Evolutionary conservation across 2,888 invertebrate species (phyloP).

Genomic region (Lasioglossum vierecki): DNA sequence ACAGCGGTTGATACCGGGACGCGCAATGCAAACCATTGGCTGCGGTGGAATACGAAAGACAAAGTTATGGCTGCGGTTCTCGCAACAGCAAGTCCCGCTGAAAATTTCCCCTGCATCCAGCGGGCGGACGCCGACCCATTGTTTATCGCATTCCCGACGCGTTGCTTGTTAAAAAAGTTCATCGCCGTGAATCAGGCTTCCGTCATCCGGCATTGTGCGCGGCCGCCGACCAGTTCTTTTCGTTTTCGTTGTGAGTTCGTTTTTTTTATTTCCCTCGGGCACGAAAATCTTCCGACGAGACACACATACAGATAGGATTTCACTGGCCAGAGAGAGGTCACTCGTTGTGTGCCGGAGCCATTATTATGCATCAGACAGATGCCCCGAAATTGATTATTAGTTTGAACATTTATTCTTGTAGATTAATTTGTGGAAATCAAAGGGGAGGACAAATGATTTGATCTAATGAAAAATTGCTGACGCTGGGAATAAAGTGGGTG

Average conservation of each 20-base stretch:
- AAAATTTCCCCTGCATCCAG: constrained; percentile 56
- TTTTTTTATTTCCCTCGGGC: neutral
- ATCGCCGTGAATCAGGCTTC: constrained; percentile 70
- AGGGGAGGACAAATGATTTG: neutral
- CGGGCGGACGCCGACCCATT: constrained; percentile 57
- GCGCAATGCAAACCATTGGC: constrained; percentile 43
- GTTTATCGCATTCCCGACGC: constrained; percentile 75
- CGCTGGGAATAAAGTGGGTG: too few species aligned
- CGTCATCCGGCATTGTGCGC: constrained; percentile 54
- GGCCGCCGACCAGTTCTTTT: neutral
- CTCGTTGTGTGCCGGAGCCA: neutral
- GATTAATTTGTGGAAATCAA: neutral
- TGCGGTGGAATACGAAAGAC: constrained; percentile 40
- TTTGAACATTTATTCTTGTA: neutral
- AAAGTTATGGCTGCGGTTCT: constrained; percentile 50
- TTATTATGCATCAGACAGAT: neutral
- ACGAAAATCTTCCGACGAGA: neutral
- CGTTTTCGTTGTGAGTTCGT: neutral
- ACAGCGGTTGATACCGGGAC: constrained; percentile 27
- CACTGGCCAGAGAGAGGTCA: neutral
- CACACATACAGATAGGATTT: neutral
- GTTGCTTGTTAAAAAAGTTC: constrained; percentile 75
- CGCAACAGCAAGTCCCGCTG: constrained; percentile 40
- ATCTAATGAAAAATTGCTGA: neutral
- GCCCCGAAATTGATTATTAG: neutral